Base-by-base conservation (phyloP, 2,797 vertebrate genomes). In the Sebastes nivosus region DNA sequence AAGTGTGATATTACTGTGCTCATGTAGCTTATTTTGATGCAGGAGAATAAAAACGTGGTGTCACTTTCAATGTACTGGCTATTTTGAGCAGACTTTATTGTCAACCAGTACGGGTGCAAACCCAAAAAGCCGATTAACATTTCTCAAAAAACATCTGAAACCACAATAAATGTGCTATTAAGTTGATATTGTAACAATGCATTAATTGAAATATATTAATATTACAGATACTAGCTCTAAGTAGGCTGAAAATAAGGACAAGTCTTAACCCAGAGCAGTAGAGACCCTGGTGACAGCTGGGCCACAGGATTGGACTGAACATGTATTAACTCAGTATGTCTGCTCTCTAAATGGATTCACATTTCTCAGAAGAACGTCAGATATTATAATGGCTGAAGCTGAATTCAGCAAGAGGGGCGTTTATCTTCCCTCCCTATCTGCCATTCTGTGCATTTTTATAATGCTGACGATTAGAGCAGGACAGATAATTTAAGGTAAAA, bases 401-500 rank as follows among this genome's bases (percentile, higher is more conserved):
- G 60, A 73, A 71, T 79, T 74, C n/a, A 34, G 25, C 52, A 55
- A 6, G 68, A 36, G 72, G 32, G 74, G 54, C 61, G 38, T 69
- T 79, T 63, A 68, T 81, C 59, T 29, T 16, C 30, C 58, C 50
- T 60, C 18, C 46, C 57, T 52, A 42, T 52, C 59, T 72, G 55
- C 74, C 50, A 27, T 32, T 63, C 52, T 76, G 59, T 71, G 29
- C 67, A 59, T 78, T 81, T 71, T 64, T 57, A 52, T 52, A 77
- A 77, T 32, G 38, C 64, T 38, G 36, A 58, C 38, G 8, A 60
- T 68, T 69, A 18, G 46, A 83, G 73, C 13, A 52, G 79, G 69
- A 78, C 8, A 59, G 67, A 85, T 90, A 12, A 85, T 89, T 86
- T 89, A 83, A 89, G 72, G 77, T 89, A 87, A 88, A 66, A 76